Base-by-base conservation (phyloP, 2,113 vertebrate genomes). In the Delphinapterus leucas region DNA sequence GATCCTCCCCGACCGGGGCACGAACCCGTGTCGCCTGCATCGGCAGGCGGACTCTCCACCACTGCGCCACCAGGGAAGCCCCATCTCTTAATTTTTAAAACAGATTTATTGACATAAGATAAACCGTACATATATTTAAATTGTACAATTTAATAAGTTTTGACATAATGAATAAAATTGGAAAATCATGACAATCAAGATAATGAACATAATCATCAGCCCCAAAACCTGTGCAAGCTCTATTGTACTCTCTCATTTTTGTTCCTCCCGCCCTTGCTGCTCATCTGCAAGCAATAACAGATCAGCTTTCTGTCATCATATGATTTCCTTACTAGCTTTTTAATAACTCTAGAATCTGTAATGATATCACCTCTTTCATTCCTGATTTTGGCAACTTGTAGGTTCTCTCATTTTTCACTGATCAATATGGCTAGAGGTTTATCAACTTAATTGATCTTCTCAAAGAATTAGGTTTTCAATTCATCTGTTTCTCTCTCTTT, bases 61-160 rank as follows among this genome's bases (percentile, higher is more conserved):
- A 36, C 36, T 36, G 36, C 36, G 36, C 36, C 36, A 36, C 36
- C 36, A 36, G 36, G 36, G 36, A 36, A 36, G 36, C 36, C 36
- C 36, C 21, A 88, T 49, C 38, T 88, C 58, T 65, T 61, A 74
- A 49, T 61, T 38, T 83, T 92, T 91, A 38, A 87, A 61, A 68
- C 21, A 82, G 33, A n/a, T 23, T 18, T 74, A 76, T 28, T 82
- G 26, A 49, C 5, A 65, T 70, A 90, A 96, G 89, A 77, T 93
- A 63, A 73, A 55, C 33, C 26, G 2, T 49, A 17, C 53, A 53
- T 36, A 38, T 58, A 86, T 60, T 81, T 83, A 61, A 88, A 36
- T 53, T 70, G 17, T 53, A 61, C 25, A 74, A 67, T 74, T 47
- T n/a, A 87, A 31, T 36, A 84, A 53, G n/a, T 55, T 92, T 53